phyloP scores from a whole-genome alignment of 2,113 vertebrate genomes.

The Lampris incognitus region DNA sequence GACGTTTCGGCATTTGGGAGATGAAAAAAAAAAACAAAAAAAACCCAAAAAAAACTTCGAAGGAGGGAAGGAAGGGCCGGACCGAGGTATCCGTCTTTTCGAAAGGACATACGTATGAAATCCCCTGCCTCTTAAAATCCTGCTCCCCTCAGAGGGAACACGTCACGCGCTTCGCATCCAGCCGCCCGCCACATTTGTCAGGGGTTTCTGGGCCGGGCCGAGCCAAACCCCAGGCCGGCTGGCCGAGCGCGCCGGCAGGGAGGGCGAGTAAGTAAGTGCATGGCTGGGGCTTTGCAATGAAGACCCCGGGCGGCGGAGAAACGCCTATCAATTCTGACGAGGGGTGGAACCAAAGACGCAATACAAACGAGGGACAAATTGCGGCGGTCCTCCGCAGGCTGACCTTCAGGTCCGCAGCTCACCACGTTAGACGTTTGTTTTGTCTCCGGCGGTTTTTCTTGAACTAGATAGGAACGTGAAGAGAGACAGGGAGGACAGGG shows the following conservation, averaged over 20 bases:
- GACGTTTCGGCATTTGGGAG: constrained; percentile 46
- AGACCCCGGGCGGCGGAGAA: constrained; percentile 1
- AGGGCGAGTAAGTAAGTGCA: constrained; percentile 15
- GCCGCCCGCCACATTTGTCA: constrained; percentile 39
- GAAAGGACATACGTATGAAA: constrained; percentile 50
- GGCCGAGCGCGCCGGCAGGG: constrained; percentile 4
- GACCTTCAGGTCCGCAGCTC: background rate
- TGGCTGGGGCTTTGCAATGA: constrained; percentile 9
- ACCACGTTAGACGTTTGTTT: background rate
- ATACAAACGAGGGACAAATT: constrained; percentile 17
- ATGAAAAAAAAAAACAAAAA: background rate
- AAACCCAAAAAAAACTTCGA: too few relatives aligned
- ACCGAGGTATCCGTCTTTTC: constrained; percentile 38
- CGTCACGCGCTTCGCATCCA: constrained; percentile 41
- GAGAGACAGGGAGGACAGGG: too few relatives aligned
- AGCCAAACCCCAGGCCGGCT: constrained; percentile 3
- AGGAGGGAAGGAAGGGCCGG: constrained; percentile 18
- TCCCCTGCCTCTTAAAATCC: background rate
- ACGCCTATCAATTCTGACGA: constrained; percentile 7
- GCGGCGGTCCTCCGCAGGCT: background rate
- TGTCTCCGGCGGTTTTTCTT: too few relatives aligned
- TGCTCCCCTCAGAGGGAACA: constrained; percentile 11
- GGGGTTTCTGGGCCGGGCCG: constrained; percentile 12
- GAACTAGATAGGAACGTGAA: too few relatives aligned
- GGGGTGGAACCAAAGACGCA: constrained; percentile 11